Conservation (phyloP, 2,113 vertebrate genomes). For the Argyrosomus japonicus region DNA sequence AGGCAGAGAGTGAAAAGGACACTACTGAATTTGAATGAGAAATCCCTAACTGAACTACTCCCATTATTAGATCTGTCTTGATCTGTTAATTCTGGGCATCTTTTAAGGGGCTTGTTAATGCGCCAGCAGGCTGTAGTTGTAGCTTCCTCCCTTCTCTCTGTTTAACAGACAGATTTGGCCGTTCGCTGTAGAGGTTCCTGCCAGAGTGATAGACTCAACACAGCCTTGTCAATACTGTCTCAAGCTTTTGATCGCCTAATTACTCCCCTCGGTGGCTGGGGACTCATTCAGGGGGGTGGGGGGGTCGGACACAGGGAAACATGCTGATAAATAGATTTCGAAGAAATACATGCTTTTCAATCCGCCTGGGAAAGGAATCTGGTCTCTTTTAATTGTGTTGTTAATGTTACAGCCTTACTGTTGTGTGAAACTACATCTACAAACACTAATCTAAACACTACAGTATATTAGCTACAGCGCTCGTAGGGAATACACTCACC, state of each 20-base stretch:
- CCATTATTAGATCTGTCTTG: conserved; percentile 74
- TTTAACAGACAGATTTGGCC: conserved; percentile 72
- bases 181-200: conserved; percentile 54
- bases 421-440: conserved; percentile 18
- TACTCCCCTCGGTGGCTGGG: conserved; percentile 68
- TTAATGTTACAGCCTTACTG: conserved; percentile 37
- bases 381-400: conserved; percentile 48
- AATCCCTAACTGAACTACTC: conserved; percentile 63
- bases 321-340: conserved; percentile 61
- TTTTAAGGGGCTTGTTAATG: conserved; percentile 68
- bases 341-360: conserved; percentile 54
- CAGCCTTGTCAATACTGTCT: conserved; percentile 76
- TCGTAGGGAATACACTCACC: conserved; percentile 26
- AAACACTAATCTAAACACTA: background rate
- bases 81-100: conserved; percentile 78
- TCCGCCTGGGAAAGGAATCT: conserved; percentile 3
- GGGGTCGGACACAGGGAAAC: conserved; percentile 40
- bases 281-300: conserved; percentile 48
- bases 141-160: conserved; percentile 46
- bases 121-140: conserved; percentile 62
- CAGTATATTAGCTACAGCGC: conserved; percentile 7
- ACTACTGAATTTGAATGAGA: conserved; percentile 62
- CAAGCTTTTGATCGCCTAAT: conserved; percentile 79
- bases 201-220: conserved; percentile 77
- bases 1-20: conserved; percentile 45